Evolutionary conservation across 2,113 vertebrate species (phyloP), one percentile per base, ranked within the genome.

Genomic region (Lepidothrix coronata): DNA sequence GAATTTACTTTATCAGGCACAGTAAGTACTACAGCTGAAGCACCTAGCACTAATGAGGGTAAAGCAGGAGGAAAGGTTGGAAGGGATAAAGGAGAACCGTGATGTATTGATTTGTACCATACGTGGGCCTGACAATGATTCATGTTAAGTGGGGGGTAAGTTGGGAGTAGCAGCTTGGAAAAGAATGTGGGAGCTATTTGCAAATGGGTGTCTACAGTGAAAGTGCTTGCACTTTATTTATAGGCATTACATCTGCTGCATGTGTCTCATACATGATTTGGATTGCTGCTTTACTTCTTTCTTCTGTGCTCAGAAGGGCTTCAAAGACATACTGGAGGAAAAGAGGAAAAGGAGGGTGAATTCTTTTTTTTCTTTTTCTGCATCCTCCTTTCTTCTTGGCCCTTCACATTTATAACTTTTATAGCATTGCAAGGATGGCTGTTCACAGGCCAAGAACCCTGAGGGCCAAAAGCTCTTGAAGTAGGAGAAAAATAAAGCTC

Each of bases 211-310:
- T 70, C 72, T 93, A 66, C 33, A 74, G 61, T 68, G 46, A 81
- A 57, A 94, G 83, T 17, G 16, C 59, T 96, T 81, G n/a, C 35
- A 43, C 72, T 92, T 95, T 95, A 96, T 95, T 96, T 96, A 93
- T 92, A 93, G 83, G 73, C 55, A 58, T 86, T 84, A 66, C 85
- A 84, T 95, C 89, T 96, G 89, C 68, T 81, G 79, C 55, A 18
- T 81, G 77, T 78, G 79, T 52, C 86, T 88, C 21, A 25, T 77
- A 71, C 18, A 17, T 55, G 39, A 30, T 66, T 84, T 86, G 83
- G 30, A 71, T 59, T 86, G 71, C 44, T 62, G 9, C 68, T 94
- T 83, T 85, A 62, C 67, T 91, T 37, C 63, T 85, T 93, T 83
- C 48, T 87, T 31, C 54, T 55, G 48, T 74, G 76, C n/a, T 74